phyloP scores from a whole-genome alignment of 2,113 vertebrate species.

The Erinaceus europaeus region DNA sequence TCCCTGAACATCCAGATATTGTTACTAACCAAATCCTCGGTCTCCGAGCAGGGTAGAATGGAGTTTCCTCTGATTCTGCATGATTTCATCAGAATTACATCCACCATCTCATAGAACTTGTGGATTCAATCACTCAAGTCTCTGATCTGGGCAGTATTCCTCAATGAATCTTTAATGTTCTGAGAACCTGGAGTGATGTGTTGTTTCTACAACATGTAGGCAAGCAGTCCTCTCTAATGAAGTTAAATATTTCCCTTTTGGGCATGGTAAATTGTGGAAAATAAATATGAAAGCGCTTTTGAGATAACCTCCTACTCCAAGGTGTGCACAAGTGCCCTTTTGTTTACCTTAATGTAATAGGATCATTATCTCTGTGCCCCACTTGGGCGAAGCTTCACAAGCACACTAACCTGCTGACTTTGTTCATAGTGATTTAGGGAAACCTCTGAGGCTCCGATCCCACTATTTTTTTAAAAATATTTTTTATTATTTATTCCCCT shows the following conservation, averaged over 20 bases:
- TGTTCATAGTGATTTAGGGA: constrained; percentile 52
- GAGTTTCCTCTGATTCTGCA: not conserved
- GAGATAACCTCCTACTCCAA: constrained; percentile 36
- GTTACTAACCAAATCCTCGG: not conserved
- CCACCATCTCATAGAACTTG: not conserved
- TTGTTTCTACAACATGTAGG: not conserved
- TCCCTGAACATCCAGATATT: not conserved
- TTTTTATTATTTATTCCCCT: too few species aligned
- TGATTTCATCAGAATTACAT: not conserved
- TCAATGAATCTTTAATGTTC: constrained; percentile 5
- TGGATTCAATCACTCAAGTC: not conserved
- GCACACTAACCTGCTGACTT: constrained; percentile 26
- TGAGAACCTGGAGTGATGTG: not conserved
- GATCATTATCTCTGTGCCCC: constrained; percentile 43
- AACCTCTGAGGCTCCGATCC: constrained; percentile 28
- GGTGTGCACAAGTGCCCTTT: constrained; percentile 29
- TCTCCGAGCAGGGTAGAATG: not conserved
- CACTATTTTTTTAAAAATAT: too few species aligned
- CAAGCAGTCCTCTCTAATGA: constrained; percentile 34
- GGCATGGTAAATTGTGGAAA: constrained; percentile 53
- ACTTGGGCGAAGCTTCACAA: constrained; percentile 47
- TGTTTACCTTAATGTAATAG: not conserved
- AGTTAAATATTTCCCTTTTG: constrained; percentile 41
- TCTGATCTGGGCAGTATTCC: not conserved
- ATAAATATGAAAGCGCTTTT: constrained; percentile 56